Evolutionary conservation across 2,888 invertebrate genomes (phyloP).

Genomic region (Mayetiola destructor): DNA sequence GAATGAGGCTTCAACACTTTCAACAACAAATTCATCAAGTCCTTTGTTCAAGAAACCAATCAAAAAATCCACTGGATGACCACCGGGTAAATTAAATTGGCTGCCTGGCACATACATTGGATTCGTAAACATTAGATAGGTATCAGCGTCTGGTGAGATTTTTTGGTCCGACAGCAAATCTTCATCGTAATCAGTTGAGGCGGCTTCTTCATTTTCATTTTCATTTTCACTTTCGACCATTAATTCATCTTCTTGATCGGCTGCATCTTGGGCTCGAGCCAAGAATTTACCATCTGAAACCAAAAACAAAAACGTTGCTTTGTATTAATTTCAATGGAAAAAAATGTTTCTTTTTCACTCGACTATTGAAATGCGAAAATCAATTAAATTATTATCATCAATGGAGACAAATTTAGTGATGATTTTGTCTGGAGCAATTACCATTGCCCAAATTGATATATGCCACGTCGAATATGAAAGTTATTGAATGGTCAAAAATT

Average conservation of each 20-base stretch:
- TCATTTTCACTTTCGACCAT: slow-evolving; percentile 50
- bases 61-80: slow-evolving; percentile 82
- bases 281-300: slow-evolving; percentile 37
- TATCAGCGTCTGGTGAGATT: slow-evolving; percentile 82
- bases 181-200: slow-evolving; percentile 23
- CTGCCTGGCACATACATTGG: slow-evolving; percentile 49
- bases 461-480: slow-evolving; percentile 37
- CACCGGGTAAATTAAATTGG: slow-evolving; percentile 58
- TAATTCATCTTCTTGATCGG: neutral
- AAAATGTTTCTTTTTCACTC: neutral
- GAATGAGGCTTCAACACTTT: slow-evolving; percentile 93
- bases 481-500: slow-evolving; percentile 16
- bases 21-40: slow-evolving; percentile 74
- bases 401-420: neutral
- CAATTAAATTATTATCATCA: neutral
- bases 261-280: slow-evolving; percentile 47
- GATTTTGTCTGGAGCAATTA: neutral
- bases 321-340: neutral
- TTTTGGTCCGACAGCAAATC: slow-evolving; percentile 42
- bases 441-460: slow-evolving; percentile 19
- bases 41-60: slow-evolving; percentile 96
- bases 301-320: neutral
- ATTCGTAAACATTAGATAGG: slow-evolving; percentile 76
- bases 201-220: slow-evolving; percentile 48
- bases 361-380: too few relatives aligned